Evolutionary conservation across 2,888 invertebrate species (phyloP), one percentile per base, ranked within the genome.

Genomic region (Pseudococcus longispinus): DNA sequence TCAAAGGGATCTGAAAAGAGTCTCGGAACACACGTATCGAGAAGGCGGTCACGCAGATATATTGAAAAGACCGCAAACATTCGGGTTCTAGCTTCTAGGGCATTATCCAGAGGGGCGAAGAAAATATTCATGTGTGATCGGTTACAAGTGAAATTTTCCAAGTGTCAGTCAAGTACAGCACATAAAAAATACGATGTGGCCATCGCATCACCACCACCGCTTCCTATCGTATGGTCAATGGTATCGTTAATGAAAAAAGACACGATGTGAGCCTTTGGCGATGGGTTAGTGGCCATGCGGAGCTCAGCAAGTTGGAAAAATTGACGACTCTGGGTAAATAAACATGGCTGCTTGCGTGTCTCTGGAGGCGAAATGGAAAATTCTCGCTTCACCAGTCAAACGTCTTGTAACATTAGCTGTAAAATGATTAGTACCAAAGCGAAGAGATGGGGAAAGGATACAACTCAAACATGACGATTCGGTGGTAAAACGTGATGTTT

Each of bases 351-450:
- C n/a, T n/a, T 51, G 15, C 51, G n/a, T 51, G 5, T 51, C 51
- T n/a, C 51, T 51, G 51, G 51, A n/a, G 51, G 65, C 65, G 65
- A 65, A 65, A 65, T 65, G 13, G 26, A 65, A 65, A 65, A 65
- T 65, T 65, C 26, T 65, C 65, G 65, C 65, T 65, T 65, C 65
- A 26, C 23, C 15, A 65, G 15, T 65, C 65, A 65, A 65, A 65
- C 65, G 65, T 65, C 65, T 23, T 23, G 65, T 65, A 15, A 65
- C 26, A 65, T 65, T 65, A 65, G 11, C 65, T 26, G 65, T 26
- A 26, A 65, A 26, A 65, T 65, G 65, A 65, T 65, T 65, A 65
- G 26, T 13, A 65, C 13, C n/a, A n/a, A n/a, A 65, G 13, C 23
- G 65, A 26, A 51, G 51, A n/a, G n/a, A n/a, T 6, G 51, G 51